Evolutionary conservation across 2,113 vertebrate genomes (phyloP), one percentile per base, ranked within the genome.

Genomic region (Synodontis membranacea): DNA sequence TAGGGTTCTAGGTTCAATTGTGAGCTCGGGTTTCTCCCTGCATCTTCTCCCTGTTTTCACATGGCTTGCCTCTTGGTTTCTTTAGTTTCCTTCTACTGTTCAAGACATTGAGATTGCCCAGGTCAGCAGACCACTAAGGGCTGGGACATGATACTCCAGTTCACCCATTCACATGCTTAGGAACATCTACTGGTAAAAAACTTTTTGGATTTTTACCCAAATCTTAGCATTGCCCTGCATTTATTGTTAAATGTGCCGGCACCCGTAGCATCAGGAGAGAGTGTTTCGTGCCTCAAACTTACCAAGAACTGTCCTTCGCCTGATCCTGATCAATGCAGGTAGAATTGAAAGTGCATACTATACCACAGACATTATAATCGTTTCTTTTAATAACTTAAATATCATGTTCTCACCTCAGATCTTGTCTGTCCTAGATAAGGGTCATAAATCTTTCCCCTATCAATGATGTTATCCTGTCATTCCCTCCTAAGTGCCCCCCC

Each of bases 401-500:
- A 70, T 84, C 52, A 37, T n/a, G 64, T 84, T 52, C 19, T 44
- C 7, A 74, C n/a, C 50, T 50, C 25, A 84, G 60, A 34, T 9
- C 28, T 84, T 50, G 17, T 72, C 28, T 68, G 9, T 31, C 74
- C 10, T 25, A 42, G 17, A 50, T 19, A 83, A 80, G 31, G 15
- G 34, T 74, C 56, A 64, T 64, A 87, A 91, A 70, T 89, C 88
- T 88, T 89, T 83, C 92, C 90, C 91, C 87, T 89, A 89, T 91
- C 91, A 91, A 91, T 91, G 87, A 88, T 91, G 91, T 92, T 92
- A 92, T 92, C 91, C 89, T 72, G 90, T 85, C 89, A 87, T 91
- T 88, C 21, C 48, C 23, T 54, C 42, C 46, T 87, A 66, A 87
- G 50, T 88, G 79, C 92, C 89, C 39, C 64, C 25, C 60, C 23